Base-by-base conservation (phyloP, 2,797 vertebrate species). In the Phoxinus dragarum region DNA sequence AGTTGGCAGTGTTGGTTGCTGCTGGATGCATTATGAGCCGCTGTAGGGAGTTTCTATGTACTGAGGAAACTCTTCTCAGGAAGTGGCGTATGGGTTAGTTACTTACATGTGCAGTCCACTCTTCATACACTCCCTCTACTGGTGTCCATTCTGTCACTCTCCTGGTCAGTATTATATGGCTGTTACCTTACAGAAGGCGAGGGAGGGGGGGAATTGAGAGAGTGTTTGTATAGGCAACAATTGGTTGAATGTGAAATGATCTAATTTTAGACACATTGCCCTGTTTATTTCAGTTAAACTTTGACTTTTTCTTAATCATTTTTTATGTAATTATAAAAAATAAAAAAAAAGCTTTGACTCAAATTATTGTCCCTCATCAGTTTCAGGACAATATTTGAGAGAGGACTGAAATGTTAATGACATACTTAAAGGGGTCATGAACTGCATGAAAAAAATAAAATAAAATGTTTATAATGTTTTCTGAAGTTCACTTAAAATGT, bases 91-190 rank as follows among this genome's bases (percentile, higher is more conserved):
- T 59, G 72, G 86, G 86, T 73, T 84, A 64, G 42, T 59, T 71
- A 81, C 72, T 59, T 71, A 81, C 72, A 61, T 85, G 49, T 64
- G 42, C 52, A 27, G 40, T 89, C 82, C 84, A 82, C 75, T 80
- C 56, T 85, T 88, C 78, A 80, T 87, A 74, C 34, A 88, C 89
- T 88, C 88, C 87, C 87, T 88, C 86, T 88, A 83, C 87, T 88
- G 87, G 87, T 69, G 86, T 88, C 86, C 84, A 88, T 81, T 84
- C 52, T 87, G 83, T 83, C 85, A 86, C 67, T 69, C 56, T 85
- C 19, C 40, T 34, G 16, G 52, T 52, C 42, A 80, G 64, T 61
- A 73, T 81, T 44, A n/a, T 36, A 76, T 49, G 34, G 3, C 21
- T 79, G 31, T 76, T 34, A 69, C 16, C 72, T n/a, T 59, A 78